Conservation (phyloP, 1,140 invertebrate genomes). For the Diorhabda carinulata region DNA sequence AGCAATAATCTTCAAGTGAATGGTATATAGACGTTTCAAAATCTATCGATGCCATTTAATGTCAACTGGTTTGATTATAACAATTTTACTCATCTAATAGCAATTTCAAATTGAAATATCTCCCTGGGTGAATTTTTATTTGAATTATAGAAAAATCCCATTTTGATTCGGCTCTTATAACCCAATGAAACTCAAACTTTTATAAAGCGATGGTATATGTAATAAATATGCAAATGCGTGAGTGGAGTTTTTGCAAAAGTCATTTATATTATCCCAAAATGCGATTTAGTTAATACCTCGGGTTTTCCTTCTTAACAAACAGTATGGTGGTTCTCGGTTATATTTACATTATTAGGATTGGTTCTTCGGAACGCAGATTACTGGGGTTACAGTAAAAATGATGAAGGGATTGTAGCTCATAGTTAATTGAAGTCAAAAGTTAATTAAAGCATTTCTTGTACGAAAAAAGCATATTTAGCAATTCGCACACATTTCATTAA, state of each 20-base stretch:
- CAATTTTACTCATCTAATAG: not conserved
- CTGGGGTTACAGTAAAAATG: no score
- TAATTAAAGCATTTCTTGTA: no score
- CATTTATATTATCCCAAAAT: slow-evolving; percentile 17
- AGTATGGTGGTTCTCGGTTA: not conserved
- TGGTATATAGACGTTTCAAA: no score
- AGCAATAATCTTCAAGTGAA: no score
- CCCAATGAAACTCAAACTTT: not conserved
- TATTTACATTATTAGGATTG: not conserved
- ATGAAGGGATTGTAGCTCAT: no score
- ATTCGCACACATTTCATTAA: no score
- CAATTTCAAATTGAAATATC: not conserved
- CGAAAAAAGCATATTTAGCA: no score
- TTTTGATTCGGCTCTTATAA: slow-evolving; percentile 1
- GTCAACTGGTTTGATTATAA: no score
- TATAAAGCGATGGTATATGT: slow-evolving; percentile 2
- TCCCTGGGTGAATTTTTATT: not conserved
- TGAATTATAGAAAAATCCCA: not conserved
- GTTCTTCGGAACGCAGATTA: no score
- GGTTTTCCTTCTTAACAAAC: slow-evolving; percentile 9
- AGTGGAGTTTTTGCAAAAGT: slow-evolving; percentile 14
- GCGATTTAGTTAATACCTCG: slow-evolving; percentile 15
- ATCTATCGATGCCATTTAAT: no score
- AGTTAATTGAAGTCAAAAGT: no score
- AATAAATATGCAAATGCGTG: slow-evolving; percentile 14